These are phyloP conservation scores for Aphelenchoides besseyi DNA, from an alignment of 1,140 invertebrate genomes.

Conservation along the genomic window DNA sequence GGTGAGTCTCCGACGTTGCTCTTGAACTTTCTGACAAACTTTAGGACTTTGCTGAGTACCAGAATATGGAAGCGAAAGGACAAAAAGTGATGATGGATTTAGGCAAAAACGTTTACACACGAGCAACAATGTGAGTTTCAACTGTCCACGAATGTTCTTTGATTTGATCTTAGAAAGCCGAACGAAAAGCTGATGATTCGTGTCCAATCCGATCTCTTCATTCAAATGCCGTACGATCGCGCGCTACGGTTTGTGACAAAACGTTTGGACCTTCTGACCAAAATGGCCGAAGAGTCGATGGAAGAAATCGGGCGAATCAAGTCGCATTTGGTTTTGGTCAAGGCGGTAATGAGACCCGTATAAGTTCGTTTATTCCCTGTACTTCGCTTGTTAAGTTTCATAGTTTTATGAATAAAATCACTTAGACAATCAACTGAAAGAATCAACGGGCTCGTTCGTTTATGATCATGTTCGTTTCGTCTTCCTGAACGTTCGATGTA, in stretches of 20 bases:
- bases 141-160: background rate
- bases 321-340: background rate
- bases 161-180: background rate
- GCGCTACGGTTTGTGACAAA: background rate
- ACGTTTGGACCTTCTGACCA: background rate
- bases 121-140: background rate
- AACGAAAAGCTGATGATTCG: conserved; percentile 1
- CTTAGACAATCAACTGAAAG: background rate
- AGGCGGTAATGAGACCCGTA: background rate
- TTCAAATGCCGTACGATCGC: conserved; percentile 5
- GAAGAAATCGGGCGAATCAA: background rate
- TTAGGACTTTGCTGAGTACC: background rate
- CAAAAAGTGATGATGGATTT: conserved; percentile 14
- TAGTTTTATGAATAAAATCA: background rate
- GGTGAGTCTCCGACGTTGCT: background rate
- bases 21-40: background rate
- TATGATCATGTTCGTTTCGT: background rate
- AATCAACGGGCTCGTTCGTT: background rate
- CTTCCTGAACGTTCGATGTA: background rate
- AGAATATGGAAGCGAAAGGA: background rate
- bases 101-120: background rate
- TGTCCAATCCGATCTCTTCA: conserved; percentile 4
- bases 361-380: background rate
- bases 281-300: background rate
- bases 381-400: background rate